These are phyloP conservation scores for Falco punctatus DNA, from an alignment of 2,113 vertebrate genomes.

Conservation along the genomic window DNA sequence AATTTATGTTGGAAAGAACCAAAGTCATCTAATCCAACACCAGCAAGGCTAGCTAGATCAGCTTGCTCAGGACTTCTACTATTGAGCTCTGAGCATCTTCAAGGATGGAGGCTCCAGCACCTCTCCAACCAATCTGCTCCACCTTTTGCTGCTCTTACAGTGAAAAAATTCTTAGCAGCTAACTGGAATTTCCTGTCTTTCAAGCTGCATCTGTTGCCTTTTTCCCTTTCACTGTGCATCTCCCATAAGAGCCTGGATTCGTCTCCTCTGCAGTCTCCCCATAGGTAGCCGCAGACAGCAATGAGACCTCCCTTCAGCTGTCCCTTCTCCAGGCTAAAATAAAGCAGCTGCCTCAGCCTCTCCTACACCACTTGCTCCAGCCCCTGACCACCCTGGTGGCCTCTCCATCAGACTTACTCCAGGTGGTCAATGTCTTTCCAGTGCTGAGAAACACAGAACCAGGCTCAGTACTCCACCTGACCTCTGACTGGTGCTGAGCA, in stretches of 20 bases:
- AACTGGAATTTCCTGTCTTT: background rate
- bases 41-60: background rate
- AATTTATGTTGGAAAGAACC: background rate
- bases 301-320: background rate
- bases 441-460: background rate
- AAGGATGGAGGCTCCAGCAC: background rate
- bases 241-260: background rate
- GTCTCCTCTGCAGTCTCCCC: background rate
- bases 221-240: background rate
- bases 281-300: background rate
- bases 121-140: background rate
- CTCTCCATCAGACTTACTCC: background rate
- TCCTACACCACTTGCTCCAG: background rate
- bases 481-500: background rate
- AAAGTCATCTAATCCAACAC: background rate
- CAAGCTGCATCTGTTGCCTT: background rate
- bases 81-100: background rate
- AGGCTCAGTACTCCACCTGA: background rate
- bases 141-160: background rate
- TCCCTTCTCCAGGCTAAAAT: background rate
- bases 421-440: background rate
- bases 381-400: rapidly evolving
- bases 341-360: background rate
- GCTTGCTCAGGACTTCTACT: background rate
- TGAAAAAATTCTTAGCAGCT: background rate